phyloP scores from a whole-genome alignment of 2,888 invertebrate species.

The Synergus laeviventris region DNA sequence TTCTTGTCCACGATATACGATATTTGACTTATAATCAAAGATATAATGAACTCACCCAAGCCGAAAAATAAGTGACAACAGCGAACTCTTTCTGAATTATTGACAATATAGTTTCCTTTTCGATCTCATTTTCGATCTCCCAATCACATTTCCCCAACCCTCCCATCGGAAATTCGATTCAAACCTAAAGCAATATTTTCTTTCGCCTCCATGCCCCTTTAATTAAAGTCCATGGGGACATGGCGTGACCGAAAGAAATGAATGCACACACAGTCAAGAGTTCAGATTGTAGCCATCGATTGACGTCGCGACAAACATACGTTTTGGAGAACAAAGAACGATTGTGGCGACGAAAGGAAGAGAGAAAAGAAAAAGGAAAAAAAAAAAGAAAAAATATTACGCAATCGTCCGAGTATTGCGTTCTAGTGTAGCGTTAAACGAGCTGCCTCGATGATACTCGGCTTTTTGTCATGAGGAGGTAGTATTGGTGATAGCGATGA shows the following conservation, averaged over 20 bases:
- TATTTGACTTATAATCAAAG: neutral
- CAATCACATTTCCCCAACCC: slow-evolving; percentile 17
- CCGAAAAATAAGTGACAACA: neutral
- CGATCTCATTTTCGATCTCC: slow-evolving; percentile 2
- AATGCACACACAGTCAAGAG: slow-evolving; percentile 37
- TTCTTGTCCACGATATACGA: neutral
- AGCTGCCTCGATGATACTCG: slow-evolving; percentile 32
- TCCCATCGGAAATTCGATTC: slow-evolving; percentile 26
- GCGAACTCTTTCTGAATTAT: neutral
- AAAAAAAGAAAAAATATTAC: slow-evolving; percentile 49
- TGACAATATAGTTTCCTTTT: slow-evolving; percentile 14
- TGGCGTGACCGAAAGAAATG: slow-evolving; percentile 39
- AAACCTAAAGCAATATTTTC: slow-evolving; percentile 34
- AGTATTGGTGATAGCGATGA: neutral
- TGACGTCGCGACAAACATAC: slow-evolving; percentile 43
- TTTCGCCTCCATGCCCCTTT: slow-evolving; percentile 33
- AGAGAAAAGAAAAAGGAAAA: slow-evolving; percentile 45
- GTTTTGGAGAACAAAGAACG: slow-evolving; percentile 52
- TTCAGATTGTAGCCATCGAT: slow-evolving; percentile 24
- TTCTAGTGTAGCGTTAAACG: slow-evolving; percentile 43
- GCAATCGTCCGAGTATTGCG: slow-evolving; percentile 52
- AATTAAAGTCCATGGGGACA: slow-evolving; percentile 36
- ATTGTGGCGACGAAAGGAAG: slow-evolving; percentile 28
- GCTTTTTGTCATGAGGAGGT: slow-evolving; percentile 38
- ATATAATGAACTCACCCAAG: neutral